Percentiles rank a stretch among this genome's conserved stretches.
These are phyloP conservation scores for Naja naja DNA, from an alignment of 2,113 vertebrate genomes.

Conservation along the genomic window DNA sequence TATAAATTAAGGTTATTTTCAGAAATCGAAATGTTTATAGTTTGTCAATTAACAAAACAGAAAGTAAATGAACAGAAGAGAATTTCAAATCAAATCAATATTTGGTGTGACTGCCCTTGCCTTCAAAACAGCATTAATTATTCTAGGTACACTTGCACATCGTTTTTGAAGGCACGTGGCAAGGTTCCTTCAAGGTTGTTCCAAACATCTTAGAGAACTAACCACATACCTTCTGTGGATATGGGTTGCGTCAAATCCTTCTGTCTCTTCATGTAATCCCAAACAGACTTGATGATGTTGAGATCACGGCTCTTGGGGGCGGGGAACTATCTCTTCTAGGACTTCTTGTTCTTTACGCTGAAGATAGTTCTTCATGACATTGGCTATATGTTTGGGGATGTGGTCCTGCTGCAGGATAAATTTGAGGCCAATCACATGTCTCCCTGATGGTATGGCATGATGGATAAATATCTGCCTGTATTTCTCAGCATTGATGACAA, in stretches of 20 bases:
- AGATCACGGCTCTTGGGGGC: background rate
- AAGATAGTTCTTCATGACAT: background rate
- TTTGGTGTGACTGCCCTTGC: background rate
- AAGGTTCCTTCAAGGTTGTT: background rate
- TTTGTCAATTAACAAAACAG: background rate
- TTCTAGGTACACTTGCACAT: background rate
- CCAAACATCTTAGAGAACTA: background rate
- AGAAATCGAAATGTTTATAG: background rate
- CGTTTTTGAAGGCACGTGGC: background rate
- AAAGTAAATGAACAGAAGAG: background rate
- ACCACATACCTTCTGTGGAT: background rate
- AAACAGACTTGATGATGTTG: too few species aligned
- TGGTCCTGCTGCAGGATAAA: background rate
- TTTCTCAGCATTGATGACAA: background rate
- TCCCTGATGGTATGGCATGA: background rate
- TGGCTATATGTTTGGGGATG: background rate
- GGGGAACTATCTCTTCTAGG: background rate
- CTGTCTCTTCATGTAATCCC: too few species aligned
- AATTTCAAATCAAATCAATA: background rate
- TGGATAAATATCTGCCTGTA: background rate
- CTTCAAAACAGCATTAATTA: background rate
- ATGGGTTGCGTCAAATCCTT: too few species aligned
- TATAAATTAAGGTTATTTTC: background rate
- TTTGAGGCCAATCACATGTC: background rate
- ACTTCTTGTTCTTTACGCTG: background rate